Conservation (phyloP, 35 echinoderm and acorn worm species). For the Ophiothrix spiculata region DNA sequence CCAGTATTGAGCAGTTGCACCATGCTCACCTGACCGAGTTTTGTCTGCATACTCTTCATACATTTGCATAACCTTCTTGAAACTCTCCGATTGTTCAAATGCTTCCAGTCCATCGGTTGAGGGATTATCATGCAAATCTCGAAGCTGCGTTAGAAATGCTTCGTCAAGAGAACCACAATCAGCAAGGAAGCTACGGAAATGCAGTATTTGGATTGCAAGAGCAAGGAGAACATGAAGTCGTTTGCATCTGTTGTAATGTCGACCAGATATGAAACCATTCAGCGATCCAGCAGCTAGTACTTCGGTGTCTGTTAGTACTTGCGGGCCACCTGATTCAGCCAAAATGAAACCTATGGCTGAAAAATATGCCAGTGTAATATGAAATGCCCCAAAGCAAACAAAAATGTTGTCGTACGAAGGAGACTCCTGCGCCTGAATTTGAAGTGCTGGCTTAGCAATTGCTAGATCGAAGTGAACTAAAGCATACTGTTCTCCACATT, state of each 20-base stretch:
- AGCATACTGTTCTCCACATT: slow-evolving; percentile 14
- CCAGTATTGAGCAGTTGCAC: slow-evolving; percentile 36
- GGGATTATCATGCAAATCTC: neutral
- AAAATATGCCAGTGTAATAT: slow-evolving; percentile 15
- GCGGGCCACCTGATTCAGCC: slow-evolving; percentile 17
- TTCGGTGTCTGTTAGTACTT: slow-evolving; percentile 4
- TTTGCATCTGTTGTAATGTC: no score
- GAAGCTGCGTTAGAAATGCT: neutral
- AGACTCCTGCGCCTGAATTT: neutral
- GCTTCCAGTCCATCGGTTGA: neutral
- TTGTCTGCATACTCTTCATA: neutral
- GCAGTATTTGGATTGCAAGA: no score
- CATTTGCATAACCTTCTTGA: neutral
- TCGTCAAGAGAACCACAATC: no score
- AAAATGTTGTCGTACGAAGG: slow-evolving; percentile 25
- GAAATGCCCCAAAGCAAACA: slow-evolving; percentile 26
- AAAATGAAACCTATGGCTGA: neutral
- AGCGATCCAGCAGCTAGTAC: neutral
- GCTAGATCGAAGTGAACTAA: slow-evolving; percentile 12
- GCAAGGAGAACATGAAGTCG: no score
- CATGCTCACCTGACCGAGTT: neutral
- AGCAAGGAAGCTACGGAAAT: no score
- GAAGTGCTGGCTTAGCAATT: slow-evolving; percentile 17
- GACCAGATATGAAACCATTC: no score
- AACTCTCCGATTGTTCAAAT: neutral